phyloP scores from a whole-genome alignment of 2,113 vertebrate genomes.

The Gulo gulo region DNA sequence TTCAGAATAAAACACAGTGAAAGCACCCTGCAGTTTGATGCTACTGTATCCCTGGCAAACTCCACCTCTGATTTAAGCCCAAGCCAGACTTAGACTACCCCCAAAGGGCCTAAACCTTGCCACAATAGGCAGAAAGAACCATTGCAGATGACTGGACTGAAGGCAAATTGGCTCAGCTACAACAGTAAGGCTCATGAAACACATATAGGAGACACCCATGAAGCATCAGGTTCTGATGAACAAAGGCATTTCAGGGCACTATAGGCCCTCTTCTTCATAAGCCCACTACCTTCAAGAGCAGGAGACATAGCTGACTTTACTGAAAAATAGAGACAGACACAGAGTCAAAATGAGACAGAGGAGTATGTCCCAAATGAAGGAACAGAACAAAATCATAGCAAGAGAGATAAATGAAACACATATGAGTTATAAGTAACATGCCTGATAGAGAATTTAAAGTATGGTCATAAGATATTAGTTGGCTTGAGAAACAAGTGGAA shows the following conservation, averaged over 20 bases:
- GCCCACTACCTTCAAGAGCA: background rate
- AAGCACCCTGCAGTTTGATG: background rate
- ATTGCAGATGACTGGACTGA: background rate
- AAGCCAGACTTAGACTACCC: background rate
- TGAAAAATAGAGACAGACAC: background rate
- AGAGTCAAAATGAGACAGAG: background rate
- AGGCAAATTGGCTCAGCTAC: background rate
- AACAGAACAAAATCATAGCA: background rate
- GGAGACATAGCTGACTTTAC: background rate
- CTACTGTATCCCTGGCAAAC: background rate
- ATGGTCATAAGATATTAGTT: background rate
- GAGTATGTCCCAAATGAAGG: background rate
- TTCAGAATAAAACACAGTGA: background rate
- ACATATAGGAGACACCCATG: background rate
- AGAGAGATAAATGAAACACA: background rate
- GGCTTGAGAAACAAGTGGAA: background rate
- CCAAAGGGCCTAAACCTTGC: background rate
- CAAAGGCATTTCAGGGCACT: background rate
- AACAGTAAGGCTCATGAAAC: background rate
- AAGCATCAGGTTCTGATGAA: background rate
- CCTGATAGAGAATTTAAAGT: background rate
- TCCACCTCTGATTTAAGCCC: background rate
- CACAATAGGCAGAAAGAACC: background rate
- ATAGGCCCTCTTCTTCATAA: background rate
- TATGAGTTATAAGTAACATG: background rate